Percentiles rank a stretch among this genome's conserved stretches.
Conservation (phyloP, 2,797 vertebrate genomes). For the Poecilia velifera region DNA sequence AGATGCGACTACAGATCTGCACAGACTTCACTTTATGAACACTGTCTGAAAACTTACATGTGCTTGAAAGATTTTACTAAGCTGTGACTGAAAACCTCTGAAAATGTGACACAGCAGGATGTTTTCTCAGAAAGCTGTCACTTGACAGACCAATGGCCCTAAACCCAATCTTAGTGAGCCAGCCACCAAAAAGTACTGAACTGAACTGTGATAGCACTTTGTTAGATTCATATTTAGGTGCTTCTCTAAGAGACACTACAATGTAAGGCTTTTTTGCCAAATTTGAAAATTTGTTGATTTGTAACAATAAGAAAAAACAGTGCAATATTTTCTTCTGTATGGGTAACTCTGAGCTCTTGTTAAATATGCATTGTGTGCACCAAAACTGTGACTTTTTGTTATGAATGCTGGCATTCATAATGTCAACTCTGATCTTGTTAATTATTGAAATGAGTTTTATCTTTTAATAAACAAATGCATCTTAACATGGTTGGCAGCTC, state of each 20-base stretch:
- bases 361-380: slow-evolving; percentile 9
- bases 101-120: background rate
- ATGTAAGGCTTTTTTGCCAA: background rate
- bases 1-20: background rate
- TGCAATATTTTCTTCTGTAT: background rate
- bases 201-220: background rate
- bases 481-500: background rate
- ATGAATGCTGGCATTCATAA: slow-evolving; percentile 79
- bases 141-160: background rate
- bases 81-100: background rate
- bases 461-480: background rate
- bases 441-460: slow-evolving; percentile 13
- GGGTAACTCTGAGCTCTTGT: slow-evolving; percentile 35
- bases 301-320: background rate
- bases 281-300: slow-evolving; percentile 14
- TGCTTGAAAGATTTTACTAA: background rate
- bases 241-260: background rate
- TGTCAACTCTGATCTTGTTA: slow-evolving; percentile 20
- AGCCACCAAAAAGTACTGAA: background rate
- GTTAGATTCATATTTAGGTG: background rate
- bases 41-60: background rate
- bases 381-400: slow-evolving; percentile 41
- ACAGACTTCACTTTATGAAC: slow-evolving; percentile 24
- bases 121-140: slow-evolving; percentile 15
- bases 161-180: background rate